Evolutionary conservation across 2,888 invertebrate species (phyloP).

Genomic region (Rhingia campestris): DNA sequence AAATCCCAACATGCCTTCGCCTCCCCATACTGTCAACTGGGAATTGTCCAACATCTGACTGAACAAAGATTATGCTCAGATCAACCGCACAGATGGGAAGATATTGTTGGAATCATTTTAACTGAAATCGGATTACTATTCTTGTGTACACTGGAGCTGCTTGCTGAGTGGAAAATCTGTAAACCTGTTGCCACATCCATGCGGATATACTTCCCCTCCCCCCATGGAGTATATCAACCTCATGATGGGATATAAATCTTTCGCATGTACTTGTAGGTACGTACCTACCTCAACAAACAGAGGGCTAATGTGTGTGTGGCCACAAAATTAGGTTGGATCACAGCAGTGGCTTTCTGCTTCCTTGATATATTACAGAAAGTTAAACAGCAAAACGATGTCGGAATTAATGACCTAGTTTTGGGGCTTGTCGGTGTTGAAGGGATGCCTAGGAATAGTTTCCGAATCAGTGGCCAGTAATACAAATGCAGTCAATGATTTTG

Average conservation of each 20-base stretch:
- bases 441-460: too few species aligned
- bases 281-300: constrained; percentile 2
- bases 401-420: constrained; percentile 22
- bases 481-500: too few species aligned
- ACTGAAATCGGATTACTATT: constrained; percentile 18
- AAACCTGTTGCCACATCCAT: constrained; percentile 30
- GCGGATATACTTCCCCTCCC: constrained; percentile 8
- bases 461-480: too few species aligned
- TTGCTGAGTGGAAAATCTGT: constrained; percentile 6
- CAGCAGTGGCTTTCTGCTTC: constrained; percentile 25
- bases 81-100: not conserved
- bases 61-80: not conserved
- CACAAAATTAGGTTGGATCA: constrained; percentile 47
- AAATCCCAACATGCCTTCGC: not conserved
- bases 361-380: constrained; percentile 29
- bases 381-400: not conserved
- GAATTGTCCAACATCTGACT: not conserved
- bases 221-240: constrained; percentile 1
- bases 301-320: constrained; percentile 32
- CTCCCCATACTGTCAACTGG: too few species aligned
- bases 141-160: not conserved
- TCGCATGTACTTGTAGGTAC: not conserved
- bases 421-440: too few species aligned
- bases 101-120: constrained; percentile 43
- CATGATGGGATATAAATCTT: constrained; percentile 37